Conservation (phyloP, 2,797 vertebrate genomes). For the Moxostoma hubbsi region DNA sequence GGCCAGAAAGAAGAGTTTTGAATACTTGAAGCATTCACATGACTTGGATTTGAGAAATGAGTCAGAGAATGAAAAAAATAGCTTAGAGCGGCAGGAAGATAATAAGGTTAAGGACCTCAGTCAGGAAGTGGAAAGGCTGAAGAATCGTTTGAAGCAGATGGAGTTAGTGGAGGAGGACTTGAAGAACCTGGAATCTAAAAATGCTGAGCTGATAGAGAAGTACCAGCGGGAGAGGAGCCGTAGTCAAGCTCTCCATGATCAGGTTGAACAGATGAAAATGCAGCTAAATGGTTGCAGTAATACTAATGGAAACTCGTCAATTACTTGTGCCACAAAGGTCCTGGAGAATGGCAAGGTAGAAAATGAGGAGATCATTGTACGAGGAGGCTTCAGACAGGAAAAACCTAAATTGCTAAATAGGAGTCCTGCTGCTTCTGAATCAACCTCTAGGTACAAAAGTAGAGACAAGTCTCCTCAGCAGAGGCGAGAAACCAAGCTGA, state of each 20-base stretch:
- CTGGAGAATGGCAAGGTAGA: slow-evolving; percentile 92
- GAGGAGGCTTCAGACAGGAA: slow-evolving; percentile 83
- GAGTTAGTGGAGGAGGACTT: slow-evolving; percentile 92
- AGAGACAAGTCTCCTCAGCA: slow-evolving; percentile 88
- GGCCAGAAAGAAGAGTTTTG: slow-evolving; percentile 84
- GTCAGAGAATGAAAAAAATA: slow-evolving; percentile 93
- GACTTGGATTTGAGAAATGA: slow-evolving; percentile 85
- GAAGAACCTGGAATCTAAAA: slow-evolving; percentile 88
- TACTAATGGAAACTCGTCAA: slow-evolving; percentile 64
- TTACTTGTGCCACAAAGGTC: slow-evolving; percentile 77
- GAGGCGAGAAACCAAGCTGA: slow-evolving; percentile 81
- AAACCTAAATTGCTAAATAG: slow-evolving; percentile 80
- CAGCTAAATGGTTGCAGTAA: slow-evolving; percentile 73
- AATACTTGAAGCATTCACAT: slow-evolving; percentile 86
- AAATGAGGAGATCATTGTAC: slow-evolving; percentile 80
- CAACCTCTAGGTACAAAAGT: slow-evolving; percentile 77
- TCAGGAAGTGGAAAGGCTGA: slow-evolving; percentile 93
- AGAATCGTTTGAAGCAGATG: slow-evolving; percentile 90
- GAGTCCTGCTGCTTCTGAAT: slow-evolving; percentile 75
- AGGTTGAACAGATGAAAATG: slow-evolving; percentile 88
- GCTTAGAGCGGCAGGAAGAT: slow-evolving; percentile 86
- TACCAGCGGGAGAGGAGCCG: slow-evolving; percentile 87
- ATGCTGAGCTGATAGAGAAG: slow-evolving; percentile 88
- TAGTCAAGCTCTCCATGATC: slow-evolving; percentile 82
- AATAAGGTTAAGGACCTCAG: slow-evolving; percentile 96